Evolutionary conservation across 2,797 vertebrate species (phyloP).

Genomic region (Todus mexicanus): DNA sequence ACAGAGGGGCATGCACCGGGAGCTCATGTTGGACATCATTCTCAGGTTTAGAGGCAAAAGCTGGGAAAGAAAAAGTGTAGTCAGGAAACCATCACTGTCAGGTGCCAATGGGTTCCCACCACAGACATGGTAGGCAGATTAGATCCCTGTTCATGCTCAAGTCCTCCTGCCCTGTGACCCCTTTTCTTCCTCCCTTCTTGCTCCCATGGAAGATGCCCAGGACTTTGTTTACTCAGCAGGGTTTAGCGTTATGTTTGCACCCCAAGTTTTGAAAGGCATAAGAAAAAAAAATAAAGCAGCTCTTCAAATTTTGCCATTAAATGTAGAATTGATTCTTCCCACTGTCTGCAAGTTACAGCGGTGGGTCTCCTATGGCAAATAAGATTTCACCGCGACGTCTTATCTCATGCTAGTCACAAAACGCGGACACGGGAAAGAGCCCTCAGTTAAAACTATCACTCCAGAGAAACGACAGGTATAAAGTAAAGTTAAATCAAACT

Average conservation of each 20-base stretch:
- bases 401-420: neutral
- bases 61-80: neutral
- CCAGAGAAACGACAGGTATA: neutral
- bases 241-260: neutral
- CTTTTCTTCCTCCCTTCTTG: neutral
- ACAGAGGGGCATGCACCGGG: neutral
- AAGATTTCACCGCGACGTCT: neutral
- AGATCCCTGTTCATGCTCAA: neutral
- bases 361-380: fast-evolving
- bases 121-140: fast-evolving
- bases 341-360: neutral
- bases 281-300: neutral
- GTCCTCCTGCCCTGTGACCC: neutral
- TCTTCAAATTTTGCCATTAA: neutral
- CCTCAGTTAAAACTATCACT: fast-evolving
- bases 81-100: neutral
- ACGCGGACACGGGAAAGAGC: neutral
- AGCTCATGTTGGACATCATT: slow-evolving; percentile 2
- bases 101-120: neutral
- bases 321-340: neutral
- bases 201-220: neutral
- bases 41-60: neutral
- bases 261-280: neutral
- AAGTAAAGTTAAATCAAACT: neutral
- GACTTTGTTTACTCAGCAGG: neutral